Percentiles rank a stretch among this genome's conserved stretches.
These are phyloP conservation scores for Steatocranus sp. DNA, from an alignment of 2,797 vertebrate genomes.

Conservation along the genomic window DNA sequence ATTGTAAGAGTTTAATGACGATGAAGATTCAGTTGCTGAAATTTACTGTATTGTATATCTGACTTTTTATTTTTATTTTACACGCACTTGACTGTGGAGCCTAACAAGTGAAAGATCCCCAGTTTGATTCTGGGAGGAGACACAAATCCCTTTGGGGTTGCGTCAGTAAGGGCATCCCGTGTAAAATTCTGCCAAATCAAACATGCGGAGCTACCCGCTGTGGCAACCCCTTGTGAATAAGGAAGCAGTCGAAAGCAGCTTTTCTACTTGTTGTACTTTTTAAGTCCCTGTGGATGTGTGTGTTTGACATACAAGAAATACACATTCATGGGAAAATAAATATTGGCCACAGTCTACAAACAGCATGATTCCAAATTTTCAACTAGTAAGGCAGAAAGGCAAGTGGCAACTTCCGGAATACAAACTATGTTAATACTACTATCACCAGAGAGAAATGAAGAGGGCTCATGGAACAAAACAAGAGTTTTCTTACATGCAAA, in stretches of 20 bases:
- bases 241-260: neutral
- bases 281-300: neutral
- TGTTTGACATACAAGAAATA: neutral
- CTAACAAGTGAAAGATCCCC: neutral
- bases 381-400: neutral
- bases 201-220: neutral
- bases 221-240: neutral
- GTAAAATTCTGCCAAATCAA: neutral
- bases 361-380: neutral
- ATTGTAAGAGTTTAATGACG: neutral
- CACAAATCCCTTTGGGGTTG: neutral
- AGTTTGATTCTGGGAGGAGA: neutral
- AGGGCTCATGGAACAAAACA: neutral
- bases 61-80: neutral
- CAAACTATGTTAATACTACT: neutral
- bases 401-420: neutral
- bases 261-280: neutral
- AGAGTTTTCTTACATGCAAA: neutral
- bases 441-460: neutral
- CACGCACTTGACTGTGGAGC: neutral
- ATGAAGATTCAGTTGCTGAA: neutral
- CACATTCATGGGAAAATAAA: neutral
- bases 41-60: neutral
- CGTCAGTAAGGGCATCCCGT: neutral
- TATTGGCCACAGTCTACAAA: neutral